These are phyloP conservation scores for Enteromius viviparus DNA, from an alignment of 2,797 vertebrate genomes.

Conservation along the genomic window DNA sequence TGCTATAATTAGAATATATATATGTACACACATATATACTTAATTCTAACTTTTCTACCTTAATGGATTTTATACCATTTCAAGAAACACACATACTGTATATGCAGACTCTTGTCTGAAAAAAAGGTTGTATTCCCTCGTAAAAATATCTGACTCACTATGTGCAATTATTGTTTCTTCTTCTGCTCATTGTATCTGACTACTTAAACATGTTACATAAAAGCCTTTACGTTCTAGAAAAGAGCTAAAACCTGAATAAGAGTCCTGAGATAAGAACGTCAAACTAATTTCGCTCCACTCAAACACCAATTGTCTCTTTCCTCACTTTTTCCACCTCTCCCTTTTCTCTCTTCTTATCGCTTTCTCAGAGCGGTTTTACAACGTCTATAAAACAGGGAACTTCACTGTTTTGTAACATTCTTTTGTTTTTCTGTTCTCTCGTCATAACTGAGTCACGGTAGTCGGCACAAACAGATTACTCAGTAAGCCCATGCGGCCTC, in stretches of 20 bases:
- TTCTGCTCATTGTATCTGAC: slow-evolving; percentile 22
- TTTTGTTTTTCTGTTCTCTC: slow-evolving; percentile 28
- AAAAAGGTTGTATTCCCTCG: background rate
- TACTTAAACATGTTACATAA: slow-evolving; percentile 42
- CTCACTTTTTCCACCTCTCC: slow-evolving; percentile 11
- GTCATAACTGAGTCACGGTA: slow-evolving; percentile 2
- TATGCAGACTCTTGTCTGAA: background rate
- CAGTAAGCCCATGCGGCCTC: background rate
- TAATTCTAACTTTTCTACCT: background rate
- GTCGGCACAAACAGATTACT: slow-evolving; percentile 1
- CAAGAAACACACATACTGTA: background rate
- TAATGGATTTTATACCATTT: background rate
- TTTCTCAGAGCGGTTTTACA: slow-evolving; percentile 3
- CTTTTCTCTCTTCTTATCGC: slow-evolving; percentile 17
- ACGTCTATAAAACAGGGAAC: slow-evolving; percentile 27
- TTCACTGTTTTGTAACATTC: background rate
- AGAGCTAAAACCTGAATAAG: slow-evolving; percentile 11
- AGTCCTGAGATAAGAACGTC: slow-evolving; percentile 38
- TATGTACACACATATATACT: no score
- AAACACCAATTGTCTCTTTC: slow-evolving; percentile 28
- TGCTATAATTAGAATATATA: no score
- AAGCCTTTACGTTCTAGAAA: slow-evolving; percentile 39
- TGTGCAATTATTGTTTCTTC: slow-evolving; percentile 36
- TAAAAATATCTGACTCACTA: slow-evolving; percentile 34
- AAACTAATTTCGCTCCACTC: slow-evolving; percentile 37